Evolutionary conservation across 2,113 vertebrate species (phyloP), one percentile per base, ranked within the genome.

Genomic region (Chloebia gouldiae): DNA sequence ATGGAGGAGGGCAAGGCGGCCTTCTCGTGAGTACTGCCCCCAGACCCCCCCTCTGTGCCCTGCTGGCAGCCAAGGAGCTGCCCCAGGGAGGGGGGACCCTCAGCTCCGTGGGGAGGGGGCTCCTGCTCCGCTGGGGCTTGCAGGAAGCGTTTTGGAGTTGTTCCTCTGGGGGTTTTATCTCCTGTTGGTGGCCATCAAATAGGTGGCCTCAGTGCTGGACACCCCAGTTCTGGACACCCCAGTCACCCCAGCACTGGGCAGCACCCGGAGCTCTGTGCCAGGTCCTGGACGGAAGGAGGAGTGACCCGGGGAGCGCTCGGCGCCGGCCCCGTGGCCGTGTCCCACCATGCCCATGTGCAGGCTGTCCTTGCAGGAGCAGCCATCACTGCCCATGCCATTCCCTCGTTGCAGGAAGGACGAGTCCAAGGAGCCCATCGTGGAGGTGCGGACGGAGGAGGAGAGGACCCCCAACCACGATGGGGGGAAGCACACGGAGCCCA

Each of bases 391-490:
- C 10, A 3, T 70, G 70, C 22, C 22, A 40, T 93, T 91, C 63
- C 76, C 45, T 96, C 72, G 44, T 91, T 86, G 35, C 98, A 99
- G 99, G 95, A 99, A 99, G 97, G 99, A 99, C 7, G 99, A 99
- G 73, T 99, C 99, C 84, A 99, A 99, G 98, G 99, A 99, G 97
- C 99, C 99, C 12, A 99, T 99, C 24, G 99, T 99, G 83, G 99
- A 99, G 93, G 99, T 99, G 87, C 98, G 99, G 81, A 99, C 98
- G 0, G 99, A 99, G 93, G 99, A 99, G 47, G 99, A 99, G 80
- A 97, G 98, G 93, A 99, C 99, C 57, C 99, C 99, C 57, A 99
- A 99, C 97, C 99, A 99, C 2, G 99, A 99, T 0, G 98, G 98
- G 87, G 99, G 99, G 30, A 99, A 99, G 35, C 99, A 99, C 53